These are phyloP conservation scores for Drosophila pseudotakahashii DNA, from an alignment of 2,888 invertebrate genomes.

Conservation along the genomic window DNA sequence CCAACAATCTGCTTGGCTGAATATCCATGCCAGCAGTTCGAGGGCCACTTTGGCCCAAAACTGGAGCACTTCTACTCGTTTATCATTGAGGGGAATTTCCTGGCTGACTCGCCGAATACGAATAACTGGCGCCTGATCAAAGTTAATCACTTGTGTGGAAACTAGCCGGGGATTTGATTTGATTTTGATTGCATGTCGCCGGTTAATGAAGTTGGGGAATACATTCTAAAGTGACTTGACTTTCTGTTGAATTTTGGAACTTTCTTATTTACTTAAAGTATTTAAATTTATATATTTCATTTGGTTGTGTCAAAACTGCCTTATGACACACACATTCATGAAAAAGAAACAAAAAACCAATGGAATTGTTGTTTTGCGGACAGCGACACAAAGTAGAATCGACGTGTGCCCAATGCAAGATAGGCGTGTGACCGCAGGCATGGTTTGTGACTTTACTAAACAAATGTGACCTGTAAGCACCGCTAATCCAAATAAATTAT, in stretches of 20 bases:
- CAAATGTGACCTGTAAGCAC: too few species aligned
- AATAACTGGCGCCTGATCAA: constrained; percentile 33
- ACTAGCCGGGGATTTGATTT: constrained; percentile 39
- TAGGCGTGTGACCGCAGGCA: too few species aligned
- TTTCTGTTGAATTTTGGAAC: neutral
- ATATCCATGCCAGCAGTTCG: constrained; percentile 15
- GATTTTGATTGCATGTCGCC: constrained; percentile 36
- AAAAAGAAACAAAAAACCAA: too few species aligned
- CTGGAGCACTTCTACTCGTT: constrained; percentile 49
- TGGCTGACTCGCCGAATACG: constrained; percentile 19
- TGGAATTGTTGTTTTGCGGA: too few species aligned
- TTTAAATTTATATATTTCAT: too few species aligned
- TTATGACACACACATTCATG: too few species aligned
- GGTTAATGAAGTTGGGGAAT: constrained; percentile 38
- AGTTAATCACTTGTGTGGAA: constrained; percentile 61
- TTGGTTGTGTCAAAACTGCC: too few species aligned
- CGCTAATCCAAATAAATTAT: too few species aligned
- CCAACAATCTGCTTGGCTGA: constrained; percentile 27
- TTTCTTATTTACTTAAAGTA: neutral
- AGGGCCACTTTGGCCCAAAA: constrained; percentile 34
- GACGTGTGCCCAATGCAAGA: too few species aligned
- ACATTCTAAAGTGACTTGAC: neutral
- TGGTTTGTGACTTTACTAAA: too few species aligned
- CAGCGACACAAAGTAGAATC: too few species aligned
- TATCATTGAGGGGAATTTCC: constrained; percentile 51